A percentile compares a stretch with the other conserved stretches of the same genome.
Evolutionary conservation across 2,888 invertebrate species (phyloP).

Genomic region (Dendrolimus houi): DNA sequence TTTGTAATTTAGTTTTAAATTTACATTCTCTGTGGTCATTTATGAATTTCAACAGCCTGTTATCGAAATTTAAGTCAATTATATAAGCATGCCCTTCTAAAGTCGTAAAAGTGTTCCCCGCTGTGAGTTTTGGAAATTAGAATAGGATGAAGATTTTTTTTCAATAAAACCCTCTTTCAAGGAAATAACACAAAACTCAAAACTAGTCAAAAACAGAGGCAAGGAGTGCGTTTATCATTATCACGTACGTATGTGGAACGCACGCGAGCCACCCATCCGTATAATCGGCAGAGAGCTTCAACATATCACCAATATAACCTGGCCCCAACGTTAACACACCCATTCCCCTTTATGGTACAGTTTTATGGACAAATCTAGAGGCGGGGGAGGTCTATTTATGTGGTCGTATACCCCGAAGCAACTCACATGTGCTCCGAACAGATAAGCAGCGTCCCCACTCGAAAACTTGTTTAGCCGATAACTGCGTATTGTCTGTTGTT

Average conservation of each 20-base stretch:
- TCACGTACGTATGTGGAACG: slow-evolving; percentile 73
- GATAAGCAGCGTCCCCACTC: slow-evolving; percentile 70
- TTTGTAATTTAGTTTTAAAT: no score
- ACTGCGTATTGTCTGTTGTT: slow-evolving; percentile 58
- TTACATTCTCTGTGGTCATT: no score
- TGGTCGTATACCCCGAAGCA: slow-evolving; percentile 64
- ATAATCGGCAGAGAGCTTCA: slow-evolving; percentile 73
- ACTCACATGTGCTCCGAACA: slow-evolving; percentile 64
- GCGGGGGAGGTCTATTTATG: slow-evolving; percentile 40
- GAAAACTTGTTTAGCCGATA: slow-evolving; percentile 71
- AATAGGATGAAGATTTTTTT: slow-evolving; percentile 4
- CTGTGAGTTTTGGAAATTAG: no score
- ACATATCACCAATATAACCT: slow-evolving; percentile 40
- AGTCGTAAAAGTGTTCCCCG: no score
- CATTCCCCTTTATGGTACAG: slow-evolving; percentile 53
- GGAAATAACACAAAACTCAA: slow-evolving; percentile 8
- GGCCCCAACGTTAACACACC: slow-evolving; percentile 49
- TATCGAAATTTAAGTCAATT: no score
- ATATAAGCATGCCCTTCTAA: no score
- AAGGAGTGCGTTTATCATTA: slow-evolving; percentile 59
- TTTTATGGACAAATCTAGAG: slow-evolving; percentile 48
- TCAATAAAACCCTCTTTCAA: slow-evolving; percentile 20
- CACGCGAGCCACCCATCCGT: slow-evolving; percentile 67
- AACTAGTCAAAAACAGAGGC: slow-evolving; percentile 7
- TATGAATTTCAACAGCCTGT: no score